A percentile compares a stretch with the other conserved stretches of the same genome.
Evolutionary conservation across 2,113 vertebrate species (phyloP).

Genomic region (Microcebus ravelobensis): DNA sequence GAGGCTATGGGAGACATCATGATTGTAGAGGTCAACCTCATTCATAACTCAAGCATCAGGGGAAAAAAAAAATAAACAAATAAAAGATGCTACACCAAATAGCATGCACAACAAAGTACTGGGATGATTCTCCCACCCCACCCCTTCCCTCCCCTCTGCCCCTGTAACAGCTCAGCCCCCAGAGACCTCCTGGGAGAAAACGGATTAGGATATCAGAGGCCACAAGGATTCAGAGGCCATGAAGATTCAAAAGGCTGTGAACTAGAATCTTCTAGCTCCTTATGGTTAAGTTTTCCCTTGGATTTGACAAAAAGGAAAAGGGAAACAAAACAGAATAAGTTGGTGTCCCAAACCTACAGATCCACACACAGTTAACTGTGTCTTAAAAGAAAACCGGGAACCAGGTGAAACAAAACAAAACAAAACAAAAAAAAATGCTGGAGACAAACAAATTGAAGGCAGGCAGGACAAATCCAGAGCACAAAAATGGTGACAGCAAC

Average conservation of each 20-base stretch:
- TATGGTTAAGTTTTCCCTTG: constrained; percentile 63
- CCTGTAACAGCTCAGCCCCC: constrained; percentile 59
- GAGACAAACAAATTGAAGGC: background rate
- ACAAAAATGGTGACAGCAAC: background rate
- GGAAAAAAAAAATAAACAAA: rapidly evolving
- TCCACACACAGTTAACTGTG: constrained; percentile 14
- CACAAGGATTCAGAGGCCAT: constrained; percentile 32
- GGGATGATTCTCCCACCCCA: background rate
- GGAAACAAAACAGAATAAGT: background rate
- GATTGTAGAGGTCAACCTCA: constrained; percentile 82
- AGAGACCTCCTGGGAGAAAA: constrained; percentile 78
- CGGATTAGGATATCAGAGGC: constrained; percentile 55
- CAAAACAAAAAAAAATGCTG: background rate
- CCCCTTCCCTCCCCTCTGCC: rapidly evolving
- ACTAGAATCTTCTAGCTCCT: constrained; percentile 37
- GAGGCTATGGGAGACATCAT: constrained; percentile 76
- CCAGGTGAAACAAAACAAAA: background rate
- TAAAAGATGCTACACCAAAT: constrained; percentile 47
- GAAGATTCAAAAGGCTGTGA: constrained; percentile 55
- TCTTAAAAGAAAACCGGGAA: constrained; percentile 25
- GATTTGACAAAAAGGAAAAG: constrained; percentile 6
- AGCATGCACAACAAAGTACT: constrained; percentile 75
- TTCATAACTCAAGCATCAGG: constrained; percentile 63
- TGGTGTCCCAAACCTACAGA: background rate
- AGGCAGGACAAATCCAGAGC: background rate